phyloP scores from a whole-genome alignment of 2,888 invertebrate species.

The Agapetus fuscipes region DNA sequence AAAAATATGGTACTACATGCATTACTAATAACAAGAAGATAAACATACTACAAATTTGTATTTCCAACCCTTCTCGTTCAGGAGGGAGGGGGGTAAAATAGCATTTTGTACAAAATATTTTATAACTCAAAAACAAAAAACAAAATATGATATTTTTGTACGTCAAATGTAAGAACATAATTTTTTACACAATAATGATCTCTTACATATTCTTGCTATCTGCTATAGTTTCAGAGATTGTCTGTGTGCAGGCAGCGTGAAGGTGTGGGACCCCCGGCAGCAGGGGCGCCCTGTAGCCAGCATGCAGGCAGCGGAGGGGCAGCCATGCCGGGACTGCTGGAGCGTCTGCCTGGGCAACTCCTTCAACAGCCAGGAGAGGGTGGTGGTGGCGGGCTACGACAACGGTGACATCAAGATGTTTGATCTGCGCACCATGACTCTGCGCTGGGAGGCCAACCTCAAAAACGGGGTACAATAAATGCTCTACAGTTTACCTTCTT shows the following conservation, averaged over 20 bases:
- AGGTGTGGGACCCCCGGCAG: constrained; percentile 93
- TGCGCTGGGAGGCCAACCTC: constrained; percentile 85
- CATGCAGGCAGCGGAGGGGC: constrained; percentile 68
- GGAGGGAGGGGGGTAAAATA: no score
- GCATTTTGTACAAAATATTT: no score
- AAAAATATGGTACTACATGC: no score
- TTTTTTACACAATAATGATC: no score
- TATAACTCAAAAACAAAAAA: no score
- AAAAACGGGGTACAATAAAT: constrained; percentile 66
- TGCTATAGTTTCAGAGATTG: not conserved
- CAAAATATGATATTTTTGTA: no score
- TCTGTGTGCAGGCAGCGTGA: constrained; percentile 81
- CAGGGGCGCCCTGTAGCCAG: constrained; percentile 80
- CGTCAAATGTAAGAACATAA: no score
- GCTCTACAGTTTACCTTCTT: no score
- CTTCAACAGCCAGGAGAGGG: constrained; percentile 74
- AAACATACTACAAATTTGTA: no score
- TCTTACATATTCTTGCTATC: no score
- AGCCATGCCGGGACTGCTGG: constrained; percentile 83
- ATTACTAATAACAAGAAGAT: no score
- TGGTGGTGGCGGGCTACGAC: constrained; percentile 88
- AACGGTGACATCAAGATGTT: constrained; percentile 95
- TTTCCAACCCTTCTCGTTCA: no score
- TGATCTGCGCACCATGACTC: constrained; percentile 72
- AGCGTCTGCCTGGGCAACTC: constrained; percentile 87